Base-by-base conservation (phyloP, 1,140 invertebrate genomes). In the Drosophila ercepeae region DNA sequence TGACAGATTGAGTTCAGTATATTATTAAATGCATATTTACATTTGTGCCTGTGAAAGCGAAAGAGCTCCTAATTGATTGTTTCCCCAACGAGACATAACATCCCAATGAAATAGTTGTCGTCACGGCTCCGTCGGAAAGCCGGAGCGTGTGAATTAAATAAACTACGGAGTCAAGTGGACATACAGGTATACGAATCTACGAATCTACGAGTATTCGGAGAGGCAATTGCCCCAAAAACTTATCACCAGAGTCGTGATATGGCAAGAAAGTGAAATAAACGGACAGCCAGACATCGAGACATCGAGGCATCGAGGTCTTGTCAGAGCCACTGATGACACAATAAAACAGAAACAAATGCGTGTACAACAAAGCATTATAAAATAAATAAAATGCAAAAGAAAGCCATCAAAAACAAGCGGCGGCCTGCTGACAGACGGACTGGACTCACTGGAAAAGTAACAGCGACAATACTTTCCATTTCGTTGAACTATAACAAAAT, bases 401-500 rank as follows among this genome's bases (percentile, higher is more conserved):
- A 57, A 61, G 46, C 52, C 45, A 27, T 74, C 46, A 75, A 75
- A 25, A 49, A 60, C 55, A 57, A 34, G 29, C 25, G 29, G 9
- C 14, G 4, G 39, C 21, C 32, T 14, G n/a, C 13, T 60, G 21
- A 60, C 16, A n/a, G 21, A 21, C 44, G 13, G 54, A n/a, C n/a
- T n/a, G n/a, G n/a, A n/a, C n/a, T n/a, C n/a, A n/a, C 5, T 16
- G 36, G 21, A 44, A 9, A 16, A 29, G 25, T 21, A 42, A 51
- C 23, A 64, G 36, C 50, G 36, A 76, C 52, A 76, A 75, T 34
- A 68, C 73, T 77, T 77, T 77, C 52, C 52, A 77, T 76, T 77
- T 76, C 44, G 53, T 46, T 59, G 39, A 55, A 48, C 19, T 57
- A 64, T 57, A 67, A 29, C 42, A 27, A 67, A 27, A 65, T 25